Conservation (phyloP, 2,888 invertebrate species). For the Hydrotaea diabolus region DNA sequence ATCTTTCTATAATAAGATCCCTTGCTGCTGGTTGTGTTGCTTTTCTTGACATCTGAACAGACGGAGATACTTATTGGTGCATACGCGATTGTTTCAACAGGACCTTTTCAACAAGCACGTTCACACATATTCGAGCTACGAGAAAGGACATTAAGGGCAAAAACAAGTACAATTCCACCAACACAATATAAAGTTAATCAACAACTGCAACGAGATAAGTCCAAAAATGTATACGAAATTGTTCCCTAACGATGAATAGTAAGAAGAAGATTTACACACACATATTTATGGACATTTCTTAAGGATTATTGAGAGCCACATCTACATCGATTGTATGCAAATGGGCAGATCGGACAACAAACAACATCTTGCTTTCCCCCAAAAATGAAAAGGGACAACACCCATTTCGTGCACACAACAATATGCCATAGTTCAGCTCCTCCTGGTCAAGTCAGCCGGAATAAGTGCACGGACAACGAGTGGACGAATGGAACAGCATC, state of each 20-base stretch:
- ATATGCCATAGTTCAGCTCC: slow-evolving; percentile 40
- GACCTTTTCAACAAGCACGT: not conserved
- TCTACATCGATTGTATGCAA: slow-evolving; percentile 61
- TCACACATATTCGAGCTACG: slow-evolving; percentile 6
- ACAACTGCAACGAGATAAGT: slow-evolving; percentile 43
- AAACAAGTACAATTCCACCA: slow-evolving; percentile 30
- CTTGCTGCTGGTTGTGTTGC: not conserved
- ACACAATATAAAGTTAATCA: slow-evolving; percentile 55
- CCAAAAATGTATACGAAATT: slow-evolving; percentile 3
- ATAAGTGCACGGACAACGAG: slow-evolving; percentile 5
- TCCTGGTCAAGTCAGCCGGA: slow-evolving; percentile 44
- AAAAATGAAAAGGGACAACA: slow-evolving; percentile 26
- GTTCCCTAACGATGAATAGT: not conserved
- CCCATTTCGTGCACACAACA: slow-evolving; percentile 2
- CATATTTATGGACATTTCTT: slow-evolving; percentile 38
- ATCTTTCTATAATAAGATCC: slow-evolving; percentile 37
- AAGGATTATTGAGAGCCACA: slow-evolving; percentile 42
- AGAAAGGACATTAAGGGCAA: not conserved
- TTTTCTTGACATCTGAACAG: slow-evolving; percentile 23
- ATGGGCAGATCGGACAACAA: slow-evolving; percentile 45
- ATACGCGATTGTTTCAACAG: not conserved
- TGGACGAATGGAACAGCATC: slow-evolving; percentile 43
- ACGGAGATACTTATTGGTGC: not conserved
- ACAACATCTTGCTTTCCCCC: slow-evolving; percentile 47
- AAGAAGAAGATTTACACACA: not conserved